phyloP scores from a whole-genome alignment of 1,140 invertebrate species.

The Scaptomyza graminum region DNA sequence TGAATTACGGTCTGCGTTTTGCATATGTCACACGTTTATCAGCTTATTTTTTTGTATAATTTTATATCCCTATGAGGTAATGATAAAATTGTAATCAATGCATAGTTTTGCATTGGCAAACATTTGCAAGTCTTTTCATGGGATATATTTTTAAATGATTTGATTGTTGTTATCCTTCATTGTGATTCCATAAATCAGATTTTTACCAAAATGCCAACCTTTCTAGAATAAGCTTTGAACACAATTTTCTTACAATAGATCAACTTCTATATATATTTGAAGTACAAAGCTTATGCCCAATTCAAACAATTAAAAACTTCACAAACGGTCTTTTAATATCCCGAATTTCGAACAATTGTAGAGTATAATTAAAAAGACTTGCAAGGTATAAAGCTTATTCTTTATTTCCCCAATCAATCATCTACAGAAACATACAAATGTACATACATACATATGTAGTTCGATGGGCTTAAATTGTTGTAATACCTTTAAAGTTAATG shows the following conservation, averaged over 20 bases:
- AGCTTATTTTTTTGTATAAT: neutral
- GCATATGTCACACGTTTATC: neutral
- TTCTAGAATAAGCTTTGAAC: no score
- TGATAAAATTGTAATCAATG: no score
- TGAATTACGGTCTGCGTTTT: neutral
- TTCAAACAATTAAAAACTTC: no score
- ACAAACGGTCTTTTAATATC: neutral
- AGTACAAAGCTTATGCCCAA: no score
- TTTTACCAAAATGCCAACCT: no score
- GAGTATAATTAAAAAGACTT: slow-evolving; percentile 11
- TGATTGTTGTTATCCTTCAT: no score
- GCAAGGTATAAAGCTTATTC: neutral
- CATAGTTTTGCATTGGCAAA: no score
- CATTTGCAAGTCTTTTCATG: no score
- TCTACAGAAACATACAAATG: slow-evolving; percentile 13
- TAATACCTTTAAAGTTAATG: slow-evolving; percentile 49
- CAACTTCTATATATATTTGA: no score
- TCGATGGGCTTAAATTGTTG: slow-evolving; percentile 21
- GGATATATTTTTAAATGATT: no score
- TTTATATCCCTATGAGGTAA: neutral
- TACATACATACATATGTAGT: slow-evolving; percentile 4
- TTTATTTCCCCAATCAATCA: slow-evolving; percentile 1
- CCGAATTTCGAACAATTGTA: neutral
- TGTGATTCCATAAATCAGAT: no score
- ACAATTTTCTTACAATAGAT: no score